A percentile compares a stretch with the other conserved stretches of the same genome.
Conservation (phyloP, 2,113 vertebrate genomes). For the Sceloporus tristichus region DNA sequence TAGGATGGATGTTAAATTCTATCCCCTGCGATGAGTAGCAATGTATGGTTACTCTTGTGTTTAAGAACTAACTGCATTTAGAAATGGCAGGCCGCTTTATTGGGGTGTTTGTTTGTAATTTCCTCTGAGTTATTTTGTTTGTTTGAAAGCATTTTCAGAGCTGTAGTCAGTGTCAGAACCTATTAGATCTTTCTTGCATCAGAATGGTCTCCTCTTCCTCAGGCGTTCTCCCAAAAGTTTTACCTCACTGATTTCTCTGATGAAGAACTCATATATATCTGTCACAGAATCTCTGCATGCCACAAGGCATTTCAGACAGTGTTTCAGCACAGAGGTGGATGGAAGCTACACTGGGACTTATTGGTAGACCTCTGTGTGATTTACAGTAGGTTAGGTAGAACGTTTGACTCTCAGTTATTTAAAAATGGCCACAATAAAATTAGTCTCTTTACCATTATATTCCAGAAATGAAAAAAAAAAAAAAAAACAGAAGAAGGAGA, state of each 20-base stretch:
- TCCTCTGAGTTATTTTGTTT: constrained; percentile 23
- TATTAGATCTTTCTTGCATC: not conserved
- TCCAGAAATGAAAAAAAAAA: not conserved
- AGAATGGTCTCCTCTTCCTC: not conserved
- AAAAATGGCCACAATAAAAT: not conserved
- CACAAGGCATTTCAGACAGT: not conserved
- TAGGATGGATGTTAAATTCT: constrained; percentile 20
- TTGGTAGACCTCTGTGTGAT: not conserved
- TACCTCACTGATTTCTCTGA: not conserved
- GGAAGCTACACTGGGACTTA: not conserved
- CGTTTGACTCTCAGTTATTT: not conserved
- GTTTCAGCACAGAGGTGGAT: not conserved
- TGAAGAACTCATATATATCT: not conserved
- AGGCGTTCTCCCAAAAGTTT: not conserved
- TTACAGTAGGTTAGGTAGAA: not conserved
- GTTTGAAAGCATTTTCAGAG: constrained; percentile 19
- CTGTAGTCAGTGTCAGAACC: not conserved
- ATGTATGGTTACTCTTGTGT: not conserved
- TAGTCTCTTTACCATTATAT: not conserved
- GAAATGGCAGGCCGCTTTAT: constrained; percentile 11
- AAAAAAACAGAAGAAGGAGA: not conserved
- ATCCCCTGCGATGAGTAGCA: not conserved
- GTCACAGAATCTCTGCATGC: not conserved
- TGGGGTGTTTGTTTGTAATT: not conserved
- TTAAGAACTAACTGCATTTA: constrained; percentile 15